A percentile compares a stretch with the other conserved stretches of the same genome.
Conservation (phyloP, 2,797 vertebrate species). For the Erethizon dorsatum region DNA sequence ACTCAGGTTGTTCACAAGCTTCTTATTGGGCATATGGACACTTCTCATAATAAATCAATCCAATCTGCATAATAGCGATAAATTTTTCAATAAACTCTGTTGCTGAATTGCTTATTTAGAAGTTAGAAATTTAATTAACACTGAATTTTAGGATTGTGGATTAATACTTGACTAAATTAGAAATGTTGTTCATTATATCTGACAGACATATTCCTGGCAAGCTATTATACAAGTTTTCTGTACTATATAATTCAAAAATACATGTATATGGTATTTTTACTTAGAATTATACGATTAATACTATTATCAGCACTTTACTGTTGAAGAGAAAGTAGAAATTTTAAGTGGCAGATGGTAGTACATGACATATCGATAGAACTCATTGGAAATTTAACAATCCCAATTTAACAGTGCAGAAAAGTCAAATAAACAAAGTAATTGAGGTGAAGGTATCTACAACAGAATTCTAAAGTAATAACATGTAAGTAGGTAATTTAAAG, state of each 20-base stretch:
- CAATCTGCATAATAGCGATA: not conserved
- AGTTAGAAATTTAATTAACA: conserved; percentile 58
- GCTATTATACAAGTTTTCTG: not conserved
- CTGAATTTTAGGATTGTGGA: not conserved
- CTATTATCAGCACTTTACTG: not conserved
- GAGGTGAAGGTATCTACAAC: not conserved
- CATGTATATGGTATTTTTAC: conserved; percentile 19
- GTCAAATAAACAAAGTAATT: conserved; percentile 56
- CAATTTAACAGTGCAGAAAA: conserved; percentile 17
- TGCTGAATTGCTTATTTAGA: conserved; percentile 34
- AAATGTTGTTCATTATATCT: conserved; percentile 46
- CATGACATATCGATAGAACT: conserved; percentile 36
- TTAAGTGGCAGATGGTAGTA: conserved; percentile 27
- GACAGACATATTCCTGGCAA: conserved; percentile 6
- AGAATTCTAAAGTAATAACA: conserved; percentile 32
- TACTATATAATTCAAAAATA: not conserved
- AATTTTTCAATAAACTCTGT: conserved; percentile 19
- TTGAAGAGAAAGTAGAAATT: conserved; percentile 50
- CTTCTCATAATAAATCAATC: not conserved
- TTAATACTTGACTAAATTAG: conserved; percentile 50
- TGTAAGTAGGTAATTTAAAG: conserved; percentile 29
- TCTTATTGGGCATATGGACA: not conserved
- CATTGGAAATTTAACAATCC: not conserved
- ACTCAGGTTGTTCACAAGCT: not conserved
- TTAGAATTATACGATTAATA: conserved; percentile 24